These are phyloP conservation scores for Hipposideros larvatus DNA, from an alignment of 2,797 vertebrate species.

Conservation along the genomic window DNA sequence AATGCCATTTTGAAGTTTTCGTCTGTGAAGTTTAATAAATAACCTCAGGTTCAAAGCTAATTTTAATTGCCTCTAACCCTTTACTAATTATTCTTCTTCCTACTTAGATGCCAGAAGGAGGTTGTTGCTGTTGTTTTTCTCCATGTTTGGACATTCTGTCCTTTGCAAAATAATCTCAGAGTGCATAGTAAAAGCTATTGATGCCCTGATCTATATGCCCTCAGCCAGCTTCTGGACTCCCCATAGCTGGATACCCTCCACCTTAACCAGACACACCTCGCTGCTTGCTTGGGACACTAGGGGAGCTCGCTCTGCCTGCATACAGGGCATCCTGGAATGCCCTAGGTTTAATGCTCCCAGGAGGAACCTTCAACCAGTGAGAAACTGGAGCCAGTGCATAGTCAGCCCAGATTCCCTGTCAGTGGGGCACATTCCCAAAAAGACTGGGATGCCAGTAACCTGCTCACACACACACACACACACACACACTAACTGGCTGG, in stretches of 20 bases:
- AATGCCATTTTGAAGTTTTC: neutral
- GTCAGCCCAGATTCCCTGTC: neutral
- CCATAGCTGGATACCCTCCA: neutral
- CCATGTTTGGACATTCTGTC: neutral
- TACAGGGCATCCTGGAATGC: neutral
- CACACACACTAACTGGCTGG: too few relatives aligned
- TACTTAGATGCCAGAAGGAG: neutral
- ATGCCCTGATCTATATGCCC: too few relatives aligned
- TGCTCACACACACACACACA: neutral
- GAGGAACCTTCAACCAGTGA: neutral
- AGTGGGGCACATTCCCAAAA: neutral
- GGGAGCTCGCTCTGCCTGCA: neutral
- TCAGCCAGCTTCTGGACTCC: neutral
- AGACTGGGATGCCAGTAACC: neutral
- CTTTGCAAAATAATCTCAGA: neutral
- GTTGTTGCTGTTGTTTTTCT: neutral
- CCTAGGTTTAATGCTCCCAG: neutral
- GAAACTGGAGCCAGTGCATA: neutral
- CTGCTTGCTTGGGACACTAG: neutral
- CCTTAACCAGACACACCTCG: neutral
- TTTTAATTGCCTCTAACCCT: slow-evolving; percentile 9
- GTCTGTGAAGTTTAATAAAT: slow-evolving; percentile 11
- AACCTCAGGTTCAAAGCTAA: neutral
- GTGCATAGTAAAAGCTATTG: neutral
- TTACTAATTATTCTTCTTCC: neutral